A percentile compares a stretch with the other conserved stretches of the same genome.
phyloP scores from a whole-genome alignment of 1,140 invertebrate species.

The Hyphantria cunea region DNA sequence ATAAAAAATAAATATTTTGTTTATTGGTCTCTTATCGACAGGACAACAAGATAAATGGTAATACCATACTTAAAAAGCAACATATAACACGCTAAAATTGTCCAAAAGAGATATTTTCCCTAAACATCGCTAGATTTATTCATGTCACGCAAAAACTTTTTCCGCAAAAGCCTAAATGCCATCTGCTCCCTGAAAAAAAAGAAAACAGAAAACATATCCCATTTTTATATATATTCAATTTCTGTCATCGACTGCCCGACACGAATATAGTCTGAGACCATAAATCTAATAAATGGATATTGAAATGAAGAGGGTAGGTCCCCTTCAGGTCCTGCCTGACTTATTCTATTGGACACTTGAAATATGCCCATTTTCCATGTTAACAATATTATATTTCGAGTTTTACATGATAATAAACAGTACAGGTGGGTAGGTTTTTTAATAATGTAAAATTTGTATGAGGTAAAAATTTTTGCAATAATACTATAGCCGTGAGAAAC shows the following conservation, averaged over 20 bases:
- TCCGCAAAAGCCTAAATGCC: conserved; percentile 18
- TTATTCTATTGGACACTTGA: conserved; percentile 29
- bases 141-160: conserved; percentile 21
- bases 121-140: conserved; percentile 19
- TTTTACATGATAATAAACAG: conserved; percentile 12
- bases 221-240: conserved; percentile 38
- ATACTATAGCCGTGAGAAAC: no score
- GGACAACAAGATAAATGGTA: neutral
- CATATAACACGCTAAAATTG: conserved; percentile 9
- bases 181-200: conserved; percentile 22
- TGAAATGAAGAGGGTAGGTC: conserved; percentile 49
- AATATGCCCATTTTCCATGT: conserved; percentile 17
- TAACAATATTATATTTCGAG: conserved; percentile 18
- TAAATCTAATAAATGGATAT: conserved; percentile 59
- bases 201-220: conserved; percentile 12
- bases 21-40: neutral
- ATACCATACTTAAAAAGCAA: conserved; percentile 1
- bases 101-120: conserved; percentile 4
- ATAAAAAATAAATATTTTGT: no score
- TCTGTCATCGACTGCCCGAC: conserved; percentile 46
- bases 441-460: no score
- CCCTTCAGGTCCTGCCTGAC: conserved; percentile 27
- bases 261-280: conserved; percentile 45
- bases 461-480: no score
- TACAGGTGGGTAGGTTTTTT: neutral